Conservation (phyloP, 2,797 vertebrate genomes). For the Sarcoramphus papa region DNA sequence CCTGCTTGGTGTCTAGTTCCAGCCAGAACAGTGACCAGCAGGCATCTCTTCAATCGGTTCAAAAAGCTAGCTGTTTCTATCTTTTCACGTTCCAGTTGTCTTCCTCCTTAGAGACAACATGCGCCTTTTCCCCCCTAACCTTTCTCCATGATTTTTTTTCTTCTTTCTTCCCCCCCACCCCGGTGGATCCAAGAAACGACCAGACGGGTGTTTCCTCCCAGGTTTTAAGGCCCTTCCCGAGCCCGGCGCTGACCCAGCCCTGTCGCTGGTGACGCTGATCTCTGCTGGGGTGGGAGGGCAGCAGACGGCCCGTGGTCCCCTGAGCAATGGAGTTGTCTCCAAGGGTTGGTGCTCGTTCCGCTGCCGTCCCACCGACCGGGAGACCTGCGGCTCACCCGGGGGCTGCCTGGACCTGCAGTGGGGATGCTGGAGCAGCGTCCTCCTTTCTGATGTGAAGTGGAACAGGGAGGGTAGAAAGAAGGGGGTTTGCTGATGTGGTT, state of each 20-base stretch:
- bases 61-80: not conserved
- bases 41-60: not conserved
- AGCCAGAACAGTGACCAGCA: not conserved
- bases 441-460: not conserved
- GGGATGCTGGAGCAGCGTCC: not conserved
- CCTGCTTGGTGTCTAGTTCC: not conserved
- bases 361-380: rapidly evolving
- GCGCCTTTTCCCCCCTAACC: not conserved
- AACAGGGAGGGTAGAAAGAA: not conserved
- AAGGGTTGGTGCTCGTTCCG: rapidly evolving
- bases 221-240: not conserved
- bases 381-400: rapidly evolving
- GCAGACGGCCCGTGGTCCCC: rapidly evolving
- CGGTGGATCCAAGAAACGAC: rapidly evolving
- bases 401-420: not conserved
- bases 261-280: rapidly evolving
- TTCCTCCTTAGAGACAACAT: not conserved
- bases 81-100: not conserved
- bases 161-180: no score
- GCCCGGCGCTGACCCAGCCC: not conserved
- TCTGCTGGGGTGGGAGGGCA: not conserved
- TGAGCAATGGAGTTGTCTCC: rapidly evolving
- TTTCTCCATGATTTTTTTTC: not conserved
- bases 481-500: not conserved
- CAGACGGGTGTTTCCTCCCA: not conserved